Evolutionary conservation across 2,797 vertebrate species (phyloP).

Genomic region (Squalus acanthias): DNA sequence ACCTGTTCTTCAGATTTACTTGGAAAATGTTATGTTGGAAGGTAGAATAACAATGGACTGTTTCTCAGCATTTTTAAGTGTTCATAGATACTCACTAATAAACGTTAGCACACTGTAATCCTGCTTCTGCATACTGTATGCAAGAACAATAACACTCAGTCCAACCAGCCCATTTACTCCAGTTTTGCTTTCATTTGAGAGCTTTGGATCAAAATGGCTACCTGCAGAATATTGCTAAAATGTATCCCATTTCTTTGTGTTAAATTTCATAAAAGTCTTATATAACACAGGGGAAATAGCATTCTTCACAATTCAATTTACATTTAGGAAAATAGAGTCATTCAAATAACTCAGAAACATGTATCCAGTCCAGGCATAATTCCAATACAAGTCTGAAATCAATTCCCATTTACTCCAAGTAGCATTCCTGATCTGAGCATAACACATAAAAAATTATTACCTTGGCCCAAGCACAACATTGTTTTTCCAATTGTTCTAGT

Average conservation of each 20-base stretch:
- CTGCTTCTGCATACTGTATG: background rate
- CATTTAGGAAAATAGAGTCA: background rate
- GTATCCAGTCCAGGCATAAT: conserved; percentile 1
- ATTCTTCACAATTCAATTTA: conserved; percentile 8
- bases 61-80: background rate
- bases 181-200: background rate
- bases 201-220: background rate
- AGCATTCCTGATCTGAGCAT: background rate
- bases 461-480: background rate
- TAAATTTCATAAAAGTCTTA: background rate
- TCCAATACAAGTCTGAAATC: conserved; percentile 14
- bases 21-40: background rate
- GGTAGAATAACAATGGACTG: background rate
- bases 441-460: background rate
- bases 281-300: background rate
- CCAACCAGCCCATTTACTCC: background rate
- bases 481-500: background rate
- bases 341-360: background rate
- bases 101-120: too few species aligned
- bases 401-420: background rate
- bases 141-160: background rate
- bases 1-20: background rate
- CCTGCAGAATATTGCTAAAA: background rate
- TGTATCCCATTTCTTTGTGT: background rate
- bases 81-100: background rate